Evolutionary conservation across 2,113 vertebrate genomes (phyloP), one percentile per base, ranked within the genome.

Genomic region (Mungos mungo): DNA sequence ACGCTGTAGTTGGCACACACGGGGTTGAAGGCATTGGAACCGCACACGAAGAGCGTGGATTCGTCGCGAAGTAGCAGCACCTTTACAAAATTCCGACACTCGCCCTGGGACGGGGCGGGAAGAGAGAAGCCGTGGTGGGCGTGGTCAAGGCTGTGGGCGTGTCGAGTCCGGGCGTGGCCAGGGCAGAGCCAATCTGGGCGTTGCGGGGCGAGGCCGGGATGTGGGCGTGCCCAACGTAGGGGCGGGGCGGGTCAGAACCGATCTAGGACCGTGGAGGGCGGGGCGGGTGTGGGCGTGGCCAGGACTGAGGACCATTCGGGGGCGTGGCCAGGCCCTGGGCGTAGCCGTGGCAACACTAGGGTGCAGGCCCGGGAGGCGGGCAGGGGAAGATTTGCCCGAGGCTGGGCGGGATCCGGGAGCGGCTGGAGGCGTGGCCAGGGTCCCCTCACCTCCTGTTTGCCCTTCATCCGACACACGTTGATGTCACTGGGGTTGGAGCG

Each of bases 21-120:
- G 0, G 99, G 99, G 98, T 99, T 99, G 99, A 99, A 99, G 96
- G 99, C 99, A 6, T 99, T 99, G 98, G 99, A 99, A 66, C 99
- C 99, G 0, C 99, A 99, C 89, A 99, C 98, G 35, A 99, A 99
- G 47, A 99, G 99, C 11, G 98, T 98, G 93, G 99, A 99, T 72
- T 99, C 98, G 14, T 98, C 99, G 8, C 99, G 98, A 72, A 99
- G 99, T 93, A 99, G 98, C 95, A 99, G 98, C 96, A 99, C 99
- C 98, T 99, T 99, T 96, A 99, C 97, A 95, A 99, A 99, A 98
- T 99, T 99, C 12, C 99, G 99, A 90, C 99, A 99, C 98, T 99
- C 99, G 80, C 99, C 99, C 99, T 99, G 98, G 0, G 45, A 98
- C 50, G 4, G 84, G 3, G 91, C 74, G 93, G 21, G 54, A 47